Evolutionary conservation across 2,888 invertebrate genomes (phyloP), one percentile per base, ranked within the genome.

Genomic region (Linnaemya vulpina): DNA sequence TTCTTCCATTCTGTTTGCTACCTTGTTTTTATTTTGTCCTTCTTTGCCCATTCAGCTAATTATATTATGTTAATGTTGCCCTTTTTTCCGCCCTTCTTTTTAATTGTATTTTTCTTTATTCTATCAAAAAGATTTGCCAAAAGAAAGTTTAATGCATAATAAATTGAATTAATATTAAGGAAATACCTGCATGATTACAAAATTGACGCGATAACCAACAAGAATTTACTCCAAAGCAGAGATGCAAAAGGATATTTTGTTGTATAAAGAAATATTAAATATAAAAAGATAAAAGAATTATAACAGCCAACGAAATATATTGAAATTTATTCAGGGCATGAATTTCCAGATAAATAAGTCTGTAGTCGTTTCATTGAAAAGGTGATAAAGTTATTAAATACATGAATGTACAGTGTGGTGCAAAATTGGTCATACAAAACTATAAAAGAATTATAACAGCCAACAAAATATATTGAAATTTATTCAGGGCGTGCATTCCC

Each of bases 11-110:
- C 30, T 55, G 5, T 55, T n/a, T 53, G 1, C 68, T 38, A 38
- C 9, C 17, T 20, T 5, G 9, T 43, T 13, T 17, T 15, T 38
- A 17, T 8, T 55, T 7, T 25, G 3, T 30, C 9, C 13, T 13
- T 17, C 17, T 60, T 55, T 22, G 25, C 70, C 70, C 71, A 71
- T 65, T n/a, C 65, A 70, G 65, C 71, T 76, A 82, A 71, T 76
- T 82, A 65, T 71, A 76, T 43, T 43, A 82, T 76, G 76, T 65
- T 71, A 71, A 82, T 76, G 76, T 76, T 76, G 70, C 17, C 65
- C 62, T 82, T 71, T 71, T 71, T 15, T n/a, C n/a, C n/a, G 17
- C 15, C 38, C n/a, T 25, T 3, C 7, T 40, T 55, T 25, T 25
- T 51, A 25, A 58, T 71, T 58, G 46, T 30, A 17, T 51, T 40